phyloP scores from a whole-genome alignment of 2,888 invertebrate genomes.

The Drosophila affinis region DNA sequence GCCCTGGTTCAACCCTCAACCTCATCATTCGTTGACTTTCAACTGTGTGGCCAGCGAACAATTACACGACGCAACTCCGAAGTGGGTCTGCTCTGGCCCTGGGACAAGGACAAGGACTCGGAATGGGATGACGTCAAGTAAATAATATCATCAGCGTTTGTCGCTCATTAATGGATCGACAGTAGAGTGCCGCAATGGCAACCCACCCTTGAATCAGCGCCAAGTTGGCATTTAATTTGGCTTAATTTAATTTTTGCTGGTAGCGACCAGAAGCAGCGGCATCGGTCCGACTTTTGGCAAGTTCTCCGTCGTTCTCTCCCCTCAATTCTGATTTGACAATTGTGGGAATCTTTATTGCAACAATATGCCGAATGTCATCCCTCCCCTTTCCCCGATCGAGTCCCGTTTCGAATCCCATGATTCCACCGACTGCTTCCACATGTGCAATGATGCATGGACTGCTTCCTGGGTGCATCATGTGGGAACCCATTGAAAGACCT shows the following conservation, averaged over 20 bases:
- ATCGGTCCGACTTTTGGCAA: neutral
- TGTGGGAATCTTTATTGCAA: slow-evolving; percentile 69
- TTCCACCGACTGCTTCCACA: slow-evolving; percentile 38
- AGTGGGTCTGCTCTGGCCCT: slow-evolving; percentile 2
- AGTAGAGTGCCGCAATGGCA: neutral
- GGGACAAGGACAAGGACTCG: slow-evolving; percentile 3
- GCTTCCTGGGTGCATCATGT: slow-evolving; percentile 30
- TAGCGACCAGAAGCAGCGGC: slow-evolving; percentile 49
- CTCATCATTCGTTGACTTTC: slow-evolving; percentile 57
- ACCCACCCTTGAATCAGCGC: slow-evolving; percentile 23
- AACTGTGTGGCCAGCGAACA: slow-evolving; percentile 68
- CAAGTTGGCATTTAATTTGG: slow-evolving; percentile 69
- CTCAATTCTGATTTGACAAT: slow-evolving; percentile 70
- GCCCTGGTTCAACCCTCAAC: slow-evolving; percentile 58
- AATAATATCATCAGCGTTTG: slow-evolving; percentile 76
- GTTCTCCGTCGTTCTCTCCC: slow-evolving; percentile 5
- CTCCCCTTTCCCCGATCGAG: neutral
- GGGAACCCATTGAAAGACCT: slow-evolving; percentile 47
- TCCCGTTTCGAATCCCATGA: no score
- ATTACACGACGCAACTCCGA: slow-evolving; percentile 51
- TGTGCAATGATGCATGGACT: slow-evolving; percentile 64
- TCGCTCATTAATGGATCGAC: slow-evolving; percentile 69
- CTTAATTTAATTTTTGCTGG: slow-evolving; percentile 76
- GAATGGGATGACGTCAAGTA: slow-evolving; percentile 50
- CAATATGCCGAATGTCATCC: slow-evolving; percentile 71